Evolutionary conservation across 2,888 invertebrate genomes (phyloP), one percentile per base, ranked within the genome.

Genomic region (Drosophila histrio): DNA sequence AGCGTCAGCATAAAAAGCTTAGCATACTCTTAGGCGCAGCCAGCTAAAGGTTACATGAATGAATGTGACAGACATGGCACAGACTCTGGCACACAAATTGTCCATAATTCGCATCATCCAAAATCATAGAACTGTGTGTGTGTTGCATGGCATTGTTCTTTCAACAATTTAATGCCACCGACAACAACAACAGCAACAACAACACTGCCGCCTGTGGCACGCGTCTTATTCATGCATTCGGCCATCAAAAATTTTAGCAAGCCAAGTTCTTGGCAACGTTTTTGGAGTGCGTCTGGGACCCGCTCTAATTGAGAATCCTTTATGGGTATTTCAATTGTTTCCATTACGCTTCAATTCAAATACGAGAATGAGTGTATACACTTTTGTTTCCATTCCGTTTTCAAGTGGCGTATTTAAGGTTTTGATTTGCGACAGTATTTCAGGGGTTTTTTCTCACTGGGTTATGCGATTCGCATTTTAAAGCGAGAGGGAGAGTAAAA

Each of bases 381-480:
- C 80, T 83, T 80, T 85, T 82, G 85, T 81, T 89, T 77, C 80
- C 80, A 81, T 80, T 83, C 75, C 75, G 80, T 86, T 74, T 76
- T 83, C 72, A 83, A 90, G 90, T 90, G 88, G 85, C 85, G 83
- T 87, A 90, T 90, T 90, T 90, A 87, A 81, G 89, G 77, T 72
- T 86, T 82, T 88, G 86, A 89, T 89, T 89, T 81, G 90, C 89
- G 89, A 89, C 90, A 88, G 83, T 87, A 76, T 85, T 79, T 68
- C 39, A 38, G 28, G 41, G 38, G 22, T 6, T 36, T 24, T 66
- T 41, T 56, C 49, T 36, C 71, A 49, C 53, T 59, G 26, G 52
- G 28, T 41, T 59, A 59, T 65, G 58, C 41, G 63, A 77, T 66
- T 59, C 57, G 47, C 56, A 58, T 74, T 86, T 80, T 73, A 69